phyloP scores from a whole-genome alignment of 1,140 invertebrate species.

The Euura lappo region DNA sequence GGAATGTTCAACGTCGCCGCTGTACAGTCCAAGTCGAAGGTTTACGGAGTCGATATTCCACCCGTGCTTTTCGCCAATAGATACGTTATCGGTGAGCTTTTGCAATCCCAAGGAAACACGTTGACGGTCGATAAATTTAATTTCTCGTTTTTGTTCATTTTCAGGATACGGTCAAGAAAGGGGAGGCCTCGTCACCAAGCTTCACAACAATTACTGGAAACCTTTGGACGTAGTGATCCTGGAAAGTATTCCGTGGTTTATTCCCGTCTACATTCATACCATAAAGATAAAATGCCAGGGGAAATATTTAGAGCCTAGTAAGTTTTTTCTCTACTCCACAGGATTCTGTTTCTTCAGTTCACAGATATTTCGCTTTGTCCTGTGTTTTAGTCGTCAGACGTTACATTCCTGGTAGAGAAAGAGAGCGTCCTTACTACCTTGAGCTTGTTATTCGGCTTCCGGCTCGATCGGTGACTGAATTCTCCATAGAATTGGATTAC shows the following conservation, averaged over 20 bases:
- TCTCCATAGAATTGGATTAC: constrained; percentile 92
- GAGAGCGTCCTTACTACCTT: constrained; percentile 85
- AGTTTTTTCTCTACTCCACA: no score
- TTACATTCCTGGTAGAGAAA: constrained; percentile 84
- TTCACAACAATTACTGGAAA: constrained; percentile 79
- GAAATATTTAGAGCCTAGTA: constrained; percentile 66
- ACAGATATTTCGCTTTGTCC: constrained; percentile 12
- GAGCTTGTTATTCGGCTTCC: constrained; percentile 85
- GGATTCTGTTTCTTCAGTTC: neutral
- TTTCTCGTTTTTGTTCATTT: no score
- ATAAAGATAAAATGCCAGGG: constrained; percentile 72
- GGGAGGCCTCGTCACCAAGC: constrained; percentile 83
- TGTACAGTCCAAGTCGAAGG: constrained; percentile 54
- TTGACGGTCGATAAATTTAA: no score
- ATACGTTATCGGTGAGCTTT: constrained; percentile 74
- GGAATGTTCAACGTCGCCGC: constrained; percentile 75
- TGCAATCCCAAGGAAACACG: no score
- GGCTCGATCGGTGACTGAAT: constrained; percentile 77
- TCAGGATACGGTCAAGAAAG: constrained; percentile 79
- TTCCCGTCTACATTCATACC: constrained; percentile 91
- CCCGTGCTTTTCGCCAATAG: constrained; percentile 80
- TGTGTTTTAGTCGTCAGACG: constrained; percentile 58
- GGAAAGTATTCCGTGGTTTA: constrained; percentile 92
- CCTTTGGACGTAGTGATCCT: constrained; percentile 73
- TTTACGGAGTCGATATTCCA: constrained; percentile 63